Conservation (phyloP, 2,113 vertebrate species). For the Boleophthalmus pectinirostris region DNA sequence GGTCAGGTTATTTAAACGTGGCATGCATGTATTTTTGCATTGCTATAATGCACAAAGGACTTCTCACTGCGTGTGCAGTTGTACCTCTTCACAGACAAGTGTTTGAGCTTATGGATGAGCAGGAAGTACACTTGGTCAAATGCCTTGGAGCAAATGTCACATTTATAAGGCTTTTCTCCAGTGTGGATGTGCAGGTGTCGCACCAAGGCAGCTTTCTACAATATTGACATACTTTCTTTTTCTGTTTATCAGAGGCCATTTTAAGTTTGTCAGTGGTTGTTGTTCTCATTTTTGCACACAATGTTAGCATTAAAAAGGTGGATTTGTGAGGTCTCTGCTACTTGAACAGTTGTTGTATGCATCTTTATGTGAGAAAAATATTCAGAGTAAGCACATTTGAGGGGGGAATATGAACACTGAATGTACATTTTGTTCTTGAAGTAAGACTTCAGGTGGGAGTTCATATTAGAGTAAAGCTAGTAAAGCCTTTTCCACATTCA, state of each 20-base stretch:
- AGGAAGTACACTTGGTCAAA: slow-evolving; percentile 76
- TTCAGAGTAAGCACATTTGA: slow-evolving; percentile 42
- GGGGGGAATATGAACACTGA: slow-evolving; percentile 56
- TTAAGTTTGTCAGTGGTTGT: too few relatives aligned
- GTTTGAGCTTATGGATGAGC: slow-evolving; percentile 73
- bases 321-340: too few relatives aligned
- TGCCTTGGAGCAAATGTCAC: slow-evolving; percentile 77
- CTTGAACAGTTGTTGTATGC: slow-evolving; percentile 21
- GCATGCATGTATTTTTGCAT: too few relatives aligned
- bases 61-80: slow-evolving; percentile 74
- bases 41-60: slow-evolving; percentile 76
- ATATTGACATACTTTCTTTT: slow-evolving; percentile 65
- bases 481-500: too few relatives aligned
- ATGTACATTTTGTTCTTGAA: slow-evolving; percentile 39
- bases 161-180: slow-evolving; percentile 77
- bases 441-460: slow-evolving; percentile 70
- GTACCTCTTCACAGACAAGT: slow-evolving; percentile 78
- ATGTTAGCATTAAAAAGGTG: neutral
- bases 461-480: too few relatives aligned
- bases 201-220: slow-evolving; percentile 73
- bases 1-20: slow-evolving; percentile 66
- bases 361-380: slow-evolving; percentile 46
- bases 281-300: too few relatives aligned
- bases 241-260: slow-evolving; percentile 11
- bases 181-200: slow-evolving; percentile 78